These are phyloP conservation scores for Cygnus atratus DNA, from an alignment of 2,113 vertebrate species.

Conservation along the genomic window DNA sequence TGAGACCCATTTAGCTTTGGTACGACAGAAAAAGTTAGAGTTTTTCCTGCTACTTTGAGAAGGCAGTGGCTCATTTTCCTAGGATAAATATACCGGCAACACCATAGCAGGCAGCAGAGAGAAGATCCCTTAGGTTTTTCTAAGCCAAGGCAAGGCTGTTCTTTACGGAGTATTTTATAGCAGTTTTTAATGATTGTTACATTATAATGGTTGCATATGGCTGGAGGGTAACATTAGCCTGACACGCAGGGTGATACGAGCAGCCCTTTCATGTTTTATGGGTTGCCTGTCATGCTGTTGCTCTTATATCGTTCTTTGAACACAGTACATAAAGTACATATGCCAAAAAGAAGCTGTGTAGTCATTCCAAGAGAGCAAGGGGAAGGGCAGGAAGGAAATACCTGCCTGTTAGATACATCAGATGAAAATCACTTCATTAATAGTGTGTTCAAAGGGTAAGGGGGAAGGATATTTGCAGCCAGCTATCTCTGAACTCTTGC, in stretches of 20 bases:
- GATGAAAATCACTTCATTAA: slow-evolving; percentile 50
- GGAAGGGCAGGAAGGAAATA: slow-evolving; percentile 66
- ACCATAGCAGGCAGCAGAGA: background rate
- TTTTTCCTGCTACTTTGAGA: background rate
- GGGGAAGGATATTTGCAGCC: slow-evolving; percentile 28
- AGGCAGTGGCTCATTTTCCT: background rate
- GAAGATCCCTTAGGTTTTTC: background rate
- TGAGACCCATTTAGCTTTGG: background rate
- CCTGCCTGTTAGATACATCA: slow-evolving; percentile 48
- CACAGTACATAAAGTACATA: slow-evolving; percentile 19
- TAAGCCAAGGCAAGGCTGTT: background rate
- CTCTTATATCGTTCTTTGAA: slow-evolving; percentile 60
- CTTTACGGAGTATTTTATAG: slow-evolving; percentile 26
- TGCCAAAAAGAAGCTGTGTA: slow-evolving; percentile 59
- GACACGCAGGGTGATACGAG: slow-evolving; percentile 27
- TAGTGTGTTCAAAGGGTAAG: slow-evolving; percentile 19
- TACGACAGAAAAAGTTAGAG: background rate
- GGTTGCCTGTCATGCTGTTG: slow-evolving; percentile 47
- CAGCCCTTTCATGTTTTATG: slow-evolving; percentile 65
- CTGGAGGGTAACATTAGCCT: slow-evolving; percentile 41
- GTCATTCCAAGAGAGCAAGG: slow-evolving; percentile 52
- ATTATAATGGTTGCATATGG: slow-evolving; percentile 51
- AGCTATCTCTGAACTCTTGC: background rate
- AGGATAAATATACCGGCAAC: background rate
- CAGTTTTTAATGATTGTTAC: slow-evolving; percentile 20